Conservation (phyloP, 2,888 invertebrate species). For the Meandrusa payeni region DNA sequence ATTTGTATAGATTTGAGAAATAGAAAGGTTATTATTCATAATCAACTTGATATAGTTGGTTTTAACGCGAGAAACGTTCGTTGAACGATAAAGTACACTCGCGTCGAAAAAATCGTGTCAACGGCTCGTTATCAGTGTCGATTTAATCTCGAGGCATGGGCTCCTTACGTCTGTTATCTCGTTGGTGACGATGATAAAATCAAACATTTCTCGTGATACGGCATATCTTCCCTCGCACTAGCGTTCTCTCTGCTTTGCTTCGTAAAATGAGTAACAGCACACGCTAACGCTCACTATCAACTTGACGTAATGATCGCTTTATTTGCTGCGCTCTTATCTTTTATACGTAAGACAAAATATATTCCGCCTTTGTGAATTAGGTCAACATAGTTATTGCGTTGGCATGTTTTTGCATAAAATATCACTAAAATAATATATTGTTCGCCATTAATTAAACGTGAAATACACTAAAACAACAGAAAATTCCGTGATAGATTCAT, state of each 20-base stretch:
- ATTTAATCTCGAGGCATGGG: constrained; percentile 61
- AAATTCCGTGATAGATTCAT: not conserved
- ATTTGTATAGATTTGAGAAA: too few relatives aligned
- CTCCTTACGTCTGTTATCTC: constrained; percentile 61
- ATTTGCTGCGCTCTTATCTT: constrained; percentile 14
- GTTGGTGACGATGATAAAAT: constrained; percentile 66
- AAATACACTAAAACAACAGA: not conserved
- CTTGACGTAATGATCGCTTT: constrained; percentile 7
- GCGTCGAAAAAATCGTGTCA: constrained; percentile 53
- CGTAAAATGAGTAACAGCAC: constrained; percentile 4
- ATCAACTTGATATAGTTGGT: too few relatives aligned
- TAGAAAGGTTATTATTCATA: too few relatives aligned
- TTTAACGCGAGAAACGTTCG: constrained; percentile 19
- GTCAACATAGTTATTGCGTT: constrained; percentile 10
- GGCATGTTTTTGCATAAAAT: constrained; percentile 3
- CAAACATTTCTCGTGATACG: constrained; percentile 53
- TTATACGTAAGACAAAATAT: constrained; percentile 12
- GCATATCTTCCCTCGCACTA: constrained; percentile 48
- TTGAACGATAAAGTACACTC: constrained; percentile 34
- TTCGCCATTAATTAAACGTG: too few relatives aligned
- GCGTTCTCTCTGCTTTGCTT: constrained; percentile 10
- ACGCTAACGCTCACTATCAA: constrained; percentile 1
- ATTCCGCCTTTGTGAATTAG: constrained; percentile 8
- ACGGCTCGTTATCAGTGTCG: constrained; percentile 65
- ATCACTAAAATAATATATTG: constrained; percentile 2